These are phyloP conservation scores for Chaetura pelagica DNA, from an alignment of 2,113 vertebrate species.

Conservation along the genomic window DNA sequence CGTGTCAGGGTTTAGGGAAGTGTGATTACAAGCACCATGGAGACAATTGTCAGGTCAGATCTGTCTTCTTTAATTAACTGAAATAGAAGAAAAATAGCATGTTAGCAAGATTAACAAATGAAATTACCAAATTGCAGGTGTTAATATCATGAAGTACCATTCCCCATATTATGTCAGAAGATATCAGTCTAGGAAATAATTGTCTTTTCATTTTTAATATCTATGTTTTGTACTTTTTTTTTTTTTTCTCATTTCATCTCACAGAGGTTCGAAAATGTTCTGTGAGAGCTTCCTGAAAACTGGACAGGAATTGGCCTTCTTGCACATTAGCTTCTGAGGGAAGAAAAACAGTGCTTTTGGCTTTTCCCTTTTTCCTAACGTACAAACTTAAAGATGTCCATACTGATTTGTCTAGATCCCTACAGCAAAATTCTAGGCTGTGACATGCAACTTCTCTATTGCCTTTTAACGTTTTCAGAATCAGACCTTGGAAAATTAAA, in stretches of 20 bases:
- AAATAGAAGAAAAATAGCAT: background rate
- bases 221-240: background rate
- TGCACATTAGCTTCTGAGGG: background rate
- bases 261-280: conserved; percentile 1
- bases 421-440: background rate
- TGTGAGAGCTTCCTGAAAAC: conserved; percentile 8
- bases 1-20: background rate
- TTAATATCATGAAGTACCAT: background rate
- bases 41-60: conserved; percentile 37
- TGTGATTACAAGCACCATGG: conserved; percentile 25
- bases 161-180: background rate
- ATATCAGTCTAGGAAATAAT: background rate
- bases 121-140: background rate
- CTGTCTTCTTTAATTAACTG: conserved; percentile 12
- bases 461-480: background rate
- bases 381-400: background rate
- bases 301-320: conserved; percentile 1
- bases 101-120: background rate
- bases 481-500: background rate
- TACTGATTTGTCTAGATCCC: background rate
- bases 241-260: background rate
- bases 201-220: background rate
- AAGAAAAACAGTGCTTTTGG: background rate
- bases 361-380: background rate
- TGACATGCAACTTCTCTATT: background rate